Percentiles rank a stretch among this genome's conserved stretches.
phyloP scores from a whole-genome alignment of 2,888 invertebrate genomes.

The Nymphalis c-album region DNA sequence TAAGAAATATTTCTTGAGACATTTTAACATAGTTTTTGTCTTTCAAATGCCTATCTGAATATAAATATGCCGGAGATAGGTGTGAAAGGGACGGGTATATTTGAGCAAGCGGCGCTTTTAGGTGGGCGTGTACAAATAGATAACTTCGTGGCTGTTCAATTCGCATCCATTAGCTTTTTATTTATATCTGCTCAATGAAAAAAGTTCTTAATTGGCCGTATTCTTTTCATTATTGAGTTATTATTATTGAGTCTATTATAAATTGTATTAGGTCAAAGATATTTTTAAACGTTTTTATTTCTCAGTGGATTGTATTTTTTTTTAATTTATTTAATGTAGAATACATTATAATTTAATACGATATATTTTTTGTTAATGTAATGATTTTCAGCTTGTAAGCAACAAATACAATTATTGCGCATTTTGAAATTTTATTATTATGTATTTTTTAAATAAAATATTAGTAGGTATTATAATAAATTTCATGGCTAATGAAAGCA shows the following conservation, averaged over 20 bases:
- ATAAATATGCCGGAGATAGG: slow-evolving; percentile 32
- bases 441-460: too few relatives aligned
- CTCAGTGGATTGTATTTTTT: background rate
- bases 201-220: slow-evolving; percentile 53
- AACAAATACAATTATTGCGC: too few relatives aligned
- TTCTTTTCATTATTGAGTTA: slow-evolving; percentile 48
- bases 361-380: background rate
- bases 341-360: background rate
- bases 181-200: slow-evolving; percentile 49
- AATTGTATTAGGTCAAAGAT: slow-evolving; percentile 17
- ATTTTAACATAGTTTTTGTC: slow-evolving; percentile 1
- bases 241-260: slow-evolving; percentile 37
- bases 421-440: too few relatives aligned
- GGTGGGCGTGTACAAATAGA: slow-evolving; percentile 75
- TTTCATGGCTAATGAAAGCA: too few relatives aligned
- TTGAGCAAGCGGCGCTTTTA: slow-evolving; percentile 45
- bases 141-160: slow-evolving; percentile 55
- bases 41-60: slow-evolving; percentile 15
- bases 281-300: slow-evolving; percentile 4
- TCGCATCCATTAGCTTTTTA: slow-evolving; percentile 58
- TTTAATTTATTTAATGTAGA: background rate
- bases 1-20: background rate
- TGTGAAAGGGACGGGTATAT: slow-evolving; percentile 50
- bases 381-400: too few relatives aligned
- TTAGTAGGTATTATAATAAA: too few relatives aligned